phyloP scores from a whole-genome alignment of 2,113 vertebrate species.

The Sorex fumeus region DNA sequence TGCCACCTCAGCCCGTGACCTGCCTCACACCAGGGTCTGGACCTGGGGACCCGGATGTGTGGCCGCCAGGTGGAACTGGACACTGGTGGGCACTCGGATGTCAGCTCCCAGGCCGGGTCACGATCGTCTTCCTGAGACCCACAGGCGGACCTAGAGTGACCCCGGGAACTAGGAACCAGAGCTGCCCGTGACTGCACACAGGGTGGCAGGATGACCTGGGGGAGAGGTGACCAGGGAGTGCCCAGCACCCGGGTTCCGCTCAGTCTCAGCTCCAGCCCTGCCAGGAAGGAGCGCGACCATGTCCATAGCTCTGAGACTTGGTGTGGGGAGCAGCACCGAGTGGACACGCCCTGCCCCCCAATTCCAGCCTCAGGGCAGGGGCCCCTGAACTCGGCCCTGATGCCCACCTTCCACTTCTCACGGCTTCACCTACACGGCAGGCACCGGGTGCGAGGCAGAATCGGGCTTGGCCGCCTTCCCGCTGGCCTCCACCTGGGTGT shows the following conservation, averaged over 20 bases:
- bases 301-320: too few species aligned
- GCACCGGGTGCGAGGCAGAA: not conserved
- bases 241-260: not conserved
- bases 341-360: accelerated
- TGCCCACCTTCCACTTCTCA: not conserved
- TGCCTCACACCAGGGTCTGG: too few species aligned
- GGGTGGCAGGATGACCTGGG: too few species aligned
- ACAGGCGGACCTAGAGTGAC: not conserved
- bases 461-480: not conserved
- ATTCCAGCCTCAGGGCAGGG: not conserved
- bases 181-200: too few species aligned
- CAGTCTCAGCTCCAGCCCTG: not conserved
- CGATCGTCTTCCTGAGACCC: not conserved
- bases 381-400: not conserved
- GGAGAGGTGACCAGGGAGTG: too few species aligned
- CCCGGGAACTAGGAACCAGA: not conserved
- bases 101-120: not conserved
- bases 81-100: not conserved
- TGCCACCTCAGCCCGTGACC: too few species aligned
- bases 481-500: too few species aligned
- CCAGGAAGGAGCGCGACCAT: not conserved
- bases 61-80: too few species aligned
- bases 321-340: not conserved
- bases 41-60: too few species aligned
- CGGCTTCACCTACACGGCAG: not conserved